Conservation (phyloP, 2,888 invertebrate genomes). For the Panorpa germanica region DNA sequence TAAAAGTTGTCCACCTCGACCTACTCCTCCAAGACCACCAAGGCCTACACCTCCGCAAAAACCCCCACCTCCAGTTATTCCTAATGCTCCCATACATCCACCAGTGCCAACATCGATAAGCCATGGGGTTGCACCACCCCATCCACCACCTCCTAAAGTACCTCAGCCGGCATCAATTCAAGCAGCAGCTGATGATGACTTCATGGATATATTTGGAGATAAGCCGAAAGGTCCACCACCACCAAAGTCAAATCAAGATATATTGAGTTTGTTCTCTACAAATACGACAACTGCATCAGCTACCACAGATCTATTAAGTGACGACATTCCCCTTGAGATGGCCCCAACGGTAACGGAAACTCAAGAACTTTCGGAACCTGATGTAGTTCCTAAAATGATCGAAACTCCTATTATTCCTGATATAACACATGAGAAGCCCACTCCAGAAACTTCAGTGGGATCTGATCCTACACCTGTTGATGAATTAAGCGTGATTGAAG, state of each 20-base stretch:
- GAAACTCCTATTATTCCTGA: no score
- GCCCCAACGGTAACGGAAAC: conserved; percentile 9
- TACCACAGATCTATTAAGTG: conserved; percentile 34
- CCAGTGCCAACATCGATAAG: conserved; percentile 17
- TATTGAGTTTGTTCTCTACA: conserved; percentile 34
- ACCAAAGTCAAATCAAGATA: conserved; percentile 36
- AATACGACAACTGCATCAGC: conserved; percentile 21
- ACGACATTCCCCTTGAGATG: conserved; percentile 23
- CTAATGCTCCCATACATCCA: conserved; percentile 11
- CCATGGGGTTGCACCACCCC: conserved; percentile 18
- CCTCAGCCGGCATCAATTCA: conserved; percentile 11
- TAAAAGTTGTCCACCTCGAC: conserved; percentile 27
- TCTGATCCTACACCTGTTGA: no score
- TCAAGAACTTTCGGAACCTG: conserved; percentile 16
- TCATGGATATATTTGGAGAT: conserved; percentile 31
- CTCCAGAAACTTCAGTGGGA: no score
- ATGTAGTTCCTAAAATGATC: no score
- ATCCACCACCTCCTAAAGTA: conserved; percentile 16
- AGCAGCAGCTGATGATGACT: conserved; percentile 25
- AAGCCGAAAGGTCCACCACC: conserved; percentile 28
- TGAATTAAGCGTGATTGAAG: no score
- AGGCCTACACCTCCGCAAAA: conserved; percentile 17
- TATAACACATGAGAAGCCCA: no score
- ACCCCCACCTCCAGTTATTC: conserved; percentile 16
- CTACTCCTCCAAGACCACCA: conserved; percentile 26